Evolutionary conservation across 2,797 vertebrate species (phyloP).

Genomic region (Hyperoplus lanceolatus): DNA sequence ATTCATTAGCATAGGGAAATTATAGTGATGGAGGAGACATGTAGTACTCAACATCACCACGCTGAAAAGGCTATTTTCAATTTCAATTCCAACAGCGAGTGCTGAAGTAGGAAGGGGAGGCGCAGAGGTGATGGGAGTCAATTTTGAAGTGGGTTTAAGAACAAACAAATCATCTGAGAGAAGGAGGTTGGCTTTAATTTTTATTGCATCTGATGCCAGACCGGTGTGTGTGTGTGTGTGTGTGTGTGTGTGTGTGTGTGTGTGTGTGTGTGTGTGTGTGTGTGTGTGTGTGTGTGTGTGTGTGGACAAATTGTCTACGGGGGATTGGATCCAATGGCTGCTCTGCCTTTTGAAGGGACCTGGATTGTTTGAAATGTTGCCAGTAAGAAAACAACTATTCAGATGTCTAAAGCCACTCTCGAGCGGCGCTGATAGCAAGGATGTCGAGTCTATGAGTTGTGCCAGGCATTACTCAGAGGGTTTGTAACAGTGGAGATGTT

Average conservation of each 20-base stretch:
- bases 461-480: conserved; percentile 43
- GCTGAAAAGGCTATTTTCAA: conserved; percentile 16
- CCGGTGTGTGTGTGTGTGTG: background rate
- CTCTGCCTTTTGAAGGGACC: conserved; percentile 34
- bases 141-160: conserved; percentile 56
- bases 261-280: no score
- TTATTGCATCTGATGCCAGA: conserved; percentile 23
- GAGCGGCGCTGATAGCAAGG: conserved; percentile 31
- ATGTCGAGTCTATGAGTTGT: conserved; percentile 22
- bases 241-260: no score
- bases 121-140: conserved; percentile 38
- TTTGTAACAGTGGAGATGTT: background rate
- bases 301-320: background rate
- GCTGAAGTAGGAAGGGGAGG: conserved; percentile 28
- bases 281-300: no score
- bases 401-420: conserved; percentile 46
- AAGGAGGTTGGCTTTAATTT: conserved; percentile 29
- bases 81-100: conserved; percentile 42
- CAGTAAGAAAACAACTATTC: conserved; percentile 41
- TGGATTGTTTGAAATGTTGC: conserved; percentile 53
- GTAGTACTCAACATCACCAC: conserved; percentile 3
- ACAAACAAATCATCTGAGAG: conserved; percentile 60
- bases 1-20: conserved; percentile 59
- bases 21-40: conserved; percentile 32
- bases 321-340: conserved; percentile 9